phyloP scores from a whole-genome alignment of 1,140 invertebrate genomes.

The Micrasema minimum region DNA sequence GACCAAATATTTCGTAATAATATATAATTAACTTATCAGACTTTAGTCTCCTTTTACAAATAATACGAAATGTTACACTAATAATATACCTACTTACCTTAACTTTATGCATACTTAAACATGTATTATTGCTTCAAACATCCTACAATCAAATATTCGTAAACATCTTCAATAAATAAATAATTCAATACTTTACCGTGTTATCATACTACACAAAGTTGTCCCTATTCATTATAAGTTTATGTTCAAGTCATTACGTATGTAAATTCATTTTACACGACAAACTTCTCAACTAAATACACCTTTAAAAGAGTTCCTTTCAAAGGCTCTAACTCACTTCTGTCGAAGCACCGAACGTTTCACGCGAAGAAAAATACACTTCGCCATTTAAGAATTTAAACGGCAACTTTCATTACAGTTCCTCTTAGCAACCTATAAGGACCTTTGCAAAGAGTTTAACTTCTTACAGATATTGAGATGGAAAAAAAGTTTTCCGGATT shows the following conservation, averaged over 20 bases:
- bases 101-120: too few relatives aligned
- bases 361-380: background rate
- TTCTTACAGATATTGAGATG: background rate
- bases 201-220: conserved; percentile 20
- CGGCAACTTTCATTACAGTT: too few relatives aligned
- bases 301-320: conserved; percentile 19
- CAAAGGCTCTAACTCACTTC: conserved; percentile 13
- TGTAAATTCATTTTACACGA: conserved; percentile 36
- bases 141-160: background rate
- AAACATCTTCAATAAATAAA: background rate
- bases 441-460: too few relatives aligned
- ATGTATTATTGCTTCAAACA: too few relatives aligned
- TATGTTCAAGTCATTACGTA: conserved; percentile 35
- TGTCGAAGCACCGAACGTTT: background rate
- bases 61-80: too few relatives aligned
- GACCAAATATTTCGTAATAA: too few relatives aligned
- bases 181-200: conserved; percentile 7
- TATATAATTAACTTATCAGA: too few relatives aligned
- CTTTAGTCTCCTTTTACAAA: too few relatives aligned
- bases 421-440: too few relatives aligned
- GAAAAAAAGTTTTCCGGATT: conserved; percentile 15
- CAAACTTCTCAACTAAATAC: conserved; percentile 34
- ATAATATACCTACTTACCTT: too few relatives aligned
- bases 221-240: conserved; percentile 35
- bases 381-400: too few relatives aligned